Conservation (phyloP, 2,888 invertebrate species). For the Taenaris catops region DNA sequence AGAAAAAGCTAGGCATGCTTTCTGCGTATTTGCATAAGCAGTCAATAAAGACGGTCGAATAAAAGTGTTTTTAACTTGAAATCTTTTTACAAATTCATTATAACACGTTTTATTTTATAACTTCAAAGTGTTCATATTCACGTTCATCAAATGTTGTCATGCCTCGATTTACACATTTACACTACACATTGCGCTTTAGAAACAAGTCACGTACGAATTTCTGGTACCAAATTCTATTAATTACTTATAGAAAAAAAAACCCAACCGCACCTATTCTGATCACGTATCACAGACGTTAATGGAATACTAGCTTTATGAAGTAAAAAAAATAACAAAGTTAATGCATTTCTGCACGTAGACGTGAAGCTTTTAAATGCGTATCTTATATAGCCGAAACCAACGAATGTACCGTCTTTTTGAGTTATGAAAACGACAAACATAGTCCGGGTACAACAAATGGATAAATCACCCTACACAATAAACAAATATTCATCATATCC, state of each 20-base stretch:
- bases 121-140: too few relatives aligned
- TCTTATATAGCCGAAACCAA: constrained; percentile 48
- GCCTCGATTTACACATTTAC: too few relatives aligned
- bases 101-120: too few relatives aligned
- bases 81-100: too few relatives aligned
- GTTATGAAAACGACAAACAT: constrained; percentile 51
- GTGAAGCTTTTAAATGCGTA: constrained; percentile 60
- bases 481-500: too few relatives aligned
- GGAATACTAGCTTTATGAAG: constrained; percentile 27
- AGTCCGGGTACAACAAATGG: constrained; percentile 26
- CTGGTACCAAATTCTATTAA: constrained; percentile 8
- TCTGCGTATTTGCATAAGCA: too few relatives aligned
- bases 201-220: constrained; percentile 5
- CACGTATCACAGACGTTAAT: constrained; percentile 11
- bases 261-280: constrained; percentile 6
- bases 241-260: constrained; percentile 11
- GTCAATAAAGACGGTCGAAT: too few relatives aligned
- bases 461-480: too few relatives aligned
- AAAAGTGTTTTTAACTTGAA: too few relatives aligned
- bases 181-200: too few relatives aligned
- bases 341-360: constrained; percentile 47
- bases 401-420: constrained; percentile 42
- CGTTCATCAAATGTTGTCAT: too few relatives aligned
- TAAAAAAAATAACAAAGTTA: constrained; percentile 19
- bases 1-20: too few relatives aligned